Percentiles rank a stretch among this genome's conserved stretches.
Conservation (phyloP, 1,140 invertebrate species). For the Lysiphlebus fabarum region DNA sequence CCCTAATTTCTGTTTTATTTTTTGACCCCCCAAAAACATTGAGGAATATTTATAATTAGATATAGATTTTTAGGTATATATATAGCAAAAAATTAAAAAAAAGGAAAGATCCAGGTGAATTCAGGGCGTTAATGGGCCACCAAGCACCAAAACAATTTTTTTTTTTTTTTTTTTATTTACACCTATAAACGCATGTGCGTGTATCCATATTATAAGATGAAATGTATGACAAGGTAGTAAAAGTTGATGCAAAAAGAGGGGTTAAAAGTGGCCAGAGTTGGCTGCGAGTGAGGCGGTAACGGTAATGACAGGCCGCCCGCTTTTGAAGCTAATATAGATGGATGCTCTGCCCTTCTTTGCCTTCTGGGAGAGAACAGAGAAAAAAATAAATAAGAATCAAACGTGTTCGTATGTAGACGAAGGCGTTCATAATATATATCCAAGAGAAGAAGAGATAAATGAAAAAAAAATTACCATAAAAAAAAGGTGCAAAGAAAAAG, state of each 20-base stretch:
- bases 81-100: too few relatives aligned
- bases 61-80: too few relatives aligned
- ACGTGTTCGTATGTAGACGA: slow-evolving; percentile 16
- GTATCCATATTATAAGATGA: neutral
- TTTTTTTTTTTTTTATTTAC: too few relatives aligned
- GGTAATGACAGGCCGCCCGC: slow-evolving; percentile 57
- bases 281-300: slow-evolving; percentile 43
- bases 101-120: too few relatives aligned
- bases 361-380: slow-evolving; percentile 32
- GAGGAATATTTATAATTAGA: too few relatives aligned
- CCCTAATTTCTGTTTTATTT: too few relatives aligned
- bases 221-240: slow-evolving; percentile 28
- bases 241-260: neutral
- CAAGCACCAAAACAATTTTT: too few relatives aligned
- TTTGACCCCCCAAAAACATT: too few relatives aligned
- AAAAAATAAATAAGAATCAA: slow-evolving; percentile 15
- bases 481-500: slow-evolving; percentile 9
- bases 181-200: neutral
- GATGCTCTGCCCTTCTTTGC: slow-evolving; percentile 55
- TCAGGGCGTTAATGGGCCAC: too few relatives aligned
- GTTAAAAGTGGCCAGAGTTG: slow-evolving; percentile 7
- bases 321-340: slow-evolving; percentile 58
- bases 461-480: slow-evolving; percentile 1
- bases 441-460: neutral
- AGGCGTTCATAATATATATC: neutral